Evolutionary conservation across 1,140 invertebrate species (phyloP).

Genomic region (Musca domestica): DNA sequence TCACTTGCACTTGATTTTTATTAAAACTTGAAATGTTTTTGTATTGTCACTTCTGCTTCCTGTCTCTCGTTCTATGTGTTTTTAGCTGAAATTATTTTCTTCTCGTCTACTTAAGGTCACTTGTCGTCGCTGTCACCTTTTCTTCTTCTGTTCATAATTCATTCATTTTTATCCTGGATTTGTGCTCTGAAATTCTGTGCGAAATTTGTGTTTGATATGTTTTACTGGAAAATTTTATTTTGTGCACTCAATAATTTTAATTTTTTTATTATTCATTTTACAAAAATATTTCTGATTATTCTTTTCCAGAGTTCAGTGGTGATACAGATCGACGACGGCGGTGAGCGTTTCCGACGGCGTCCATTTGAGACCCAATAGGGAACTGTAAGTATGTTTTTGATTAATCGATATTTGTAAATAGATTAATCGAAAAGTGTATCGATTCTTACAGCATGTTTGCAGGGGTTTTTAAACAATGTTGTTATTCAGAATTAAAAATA

Average conservation of each 20-base stretch:
- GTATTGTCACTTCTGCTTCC: slow-evolving; percentile 8
- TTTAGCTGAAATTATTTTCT: slow-evolving; percentile 11
- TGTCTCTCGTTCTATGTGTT: not conserved
- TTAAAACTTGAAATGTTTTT: not conserved
- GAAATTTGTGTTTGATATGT: not conserved
- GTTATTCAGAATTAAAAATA: too few relatives aligned
- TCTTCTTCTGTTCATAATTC: slow-evolving; percentile 17
- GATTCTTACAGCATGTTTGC: too few relatives aligned
- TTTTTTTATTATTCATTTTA: slow-evolving; percentile 12
- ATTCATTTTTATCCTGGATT: not conserved
- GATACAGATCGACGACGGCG: too few relatives aligned
- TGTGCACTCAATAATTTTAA: slow-evolving; percentile 8
- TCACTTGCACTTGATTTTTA: too few relatives aligned
- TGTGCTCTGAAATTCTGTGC: slow-evolving; percentile 12
- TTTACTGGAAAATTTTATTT: slow-evolving; percentile 14
- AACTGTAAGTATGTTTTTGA: too few relatives aligned
- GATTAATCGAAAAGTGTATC: too few relatives aligned
- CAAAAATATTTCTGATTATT: not conserved
- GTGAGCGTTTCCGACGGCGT: too few relatives aligned
- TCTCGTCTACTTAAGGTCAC: slow-evolving; percentile 14
- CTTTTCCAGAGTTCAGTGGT: too few relatives aligned
- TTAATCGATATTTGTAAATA: too few relatives aligned
- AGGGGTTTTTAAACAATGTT: too few relatives aligned
- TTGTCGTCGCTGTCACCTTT: slow-evolving; percentile 19
- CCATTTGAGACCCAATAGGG: too few relatives aligned